Conservation (phyloP, 1,140 invertebrate genomes). For the Bombus superbus region DNA sequence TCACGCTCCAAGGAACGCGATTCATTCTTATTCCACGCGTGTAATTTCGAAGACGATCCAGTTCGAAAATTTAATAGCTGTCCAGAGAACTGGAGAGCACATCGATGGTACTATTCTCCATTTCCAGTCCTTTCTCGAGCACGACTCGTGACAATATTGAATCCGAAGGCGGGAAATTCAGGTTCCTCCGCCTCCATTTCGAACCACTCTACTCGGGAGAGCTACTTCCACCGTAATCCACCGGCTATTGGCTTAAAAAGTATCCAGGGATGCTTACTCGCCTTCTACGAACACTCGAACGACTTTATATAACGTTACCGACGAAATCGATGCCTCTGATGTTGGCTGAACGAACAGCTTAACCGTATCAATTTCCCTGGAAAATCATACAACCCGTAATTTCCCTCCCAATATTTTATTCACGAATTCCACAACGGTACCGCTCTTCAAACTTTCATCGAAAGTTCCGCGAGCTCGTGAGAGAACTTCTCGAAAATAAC, state of each 20-base stretch:
- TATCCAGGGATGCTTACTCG: conserved; percentile 9
- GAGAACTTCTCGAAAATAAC: background rate
- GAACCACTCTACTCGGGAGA: background rate
- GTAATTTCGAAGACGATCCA: conserved; percentile 16
- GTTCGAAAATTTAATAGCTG: conserved; percentile 39
- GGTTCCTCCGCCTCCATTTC: background rate
- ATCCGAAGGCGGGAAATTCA: conserved; percentile 21
- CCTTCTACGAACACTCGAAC: background rate
- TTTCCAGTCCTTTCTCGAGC: background rate
- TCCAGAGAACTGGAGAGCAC: background rate
- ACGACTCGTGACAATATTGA: conserved; percentile 27
- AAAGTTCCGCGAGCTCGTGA: background rate
- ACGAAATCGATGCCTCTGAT: conserved; percentile 10
- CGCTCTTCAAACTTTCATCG: background rate
- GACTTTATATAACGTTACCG: background rate
- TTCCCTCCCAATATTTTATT: background rate
- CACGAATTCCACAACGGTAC: background rate
- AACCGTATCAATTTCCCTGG: background rate
- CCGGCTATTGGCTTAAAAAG: conserved; percentile 22
- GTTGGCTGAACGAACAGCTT: background rate
- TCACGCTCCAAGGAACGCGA: background rate
- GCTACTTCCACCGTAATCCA: conserved; percentile 7
- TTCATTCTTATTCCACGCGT: conserved; percentile 14
- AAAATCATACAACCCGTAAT: background rate
- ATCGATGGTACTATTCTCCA: background rate